Conservation (phyloP, 2,888 invertebrate genomes). For the Xiphydria camelus region DNA sequence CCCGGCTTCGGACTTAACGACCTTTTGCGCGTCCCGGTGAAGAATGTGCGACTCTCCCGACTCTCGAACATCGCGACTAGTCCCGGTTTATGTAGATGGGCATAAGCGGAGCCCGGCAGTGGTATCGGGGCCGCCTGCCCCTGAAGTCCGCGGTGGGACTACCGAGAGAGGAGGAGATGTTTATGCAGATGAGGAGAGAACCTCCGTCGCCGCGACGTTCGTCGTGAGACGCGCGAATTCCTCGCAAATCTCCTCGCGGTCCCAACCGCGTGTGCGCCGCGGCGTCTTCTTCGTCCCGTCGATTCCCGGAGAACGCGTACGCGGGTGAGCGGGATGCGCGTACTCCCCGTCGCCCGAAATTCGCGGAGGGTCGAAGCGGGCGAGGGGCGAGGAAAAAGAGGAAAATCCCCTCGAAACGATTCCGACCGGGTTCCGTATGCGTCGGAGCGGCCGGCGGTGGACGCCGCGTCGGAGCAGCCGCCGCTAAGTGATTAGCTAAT, state of each 20-base stretch:
- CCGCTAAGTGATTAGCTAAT: constrained; percentile 49
- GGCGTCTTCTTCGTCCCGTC: too few relatives aligned
- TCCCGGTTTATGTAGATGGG: constrained; percentile 33
- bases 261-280: too few relatives aligned
- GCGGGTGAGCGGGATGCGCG: too few relatives aligned
- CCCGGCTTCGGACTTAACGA: constrained; percentile 33
- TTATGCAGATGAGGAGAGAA: constrained; percentile 49
- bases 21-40: constrained; percentile 38
- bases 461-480: too few relatives aligned
- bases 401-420: too few relatives aligned
- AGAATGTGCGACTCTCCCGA: constrained; percentile 36
- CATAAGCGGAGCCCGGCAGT: constrained; percentile 23
- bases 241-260: too few relatives aligned
- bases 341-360: too few relatives aligned
- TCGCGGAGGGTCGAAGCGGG: too few relatives aligned
- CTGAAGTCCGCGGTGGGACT: constrained; percentile 28
- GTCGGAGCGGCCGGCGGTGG: too few relatives aligned
- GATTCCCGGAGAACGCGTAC: too few relatives aligned
- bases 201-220: constrained; percentile 24
- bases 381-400: too few relatives aligned
- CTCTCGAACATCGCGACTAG: constrained; percentile 27
- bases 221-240: constrained; percentile 1
- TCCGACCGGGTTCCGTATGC: too few relatives aligned
- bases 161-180: constrained; percentile 44
- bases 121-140: constrained; percentile 28